These are phyloP conservation scores for Drosophila robusta DNA, from an alignment of 2,888 invertebrate genomes.

Conservation along the genomic window DNA sequence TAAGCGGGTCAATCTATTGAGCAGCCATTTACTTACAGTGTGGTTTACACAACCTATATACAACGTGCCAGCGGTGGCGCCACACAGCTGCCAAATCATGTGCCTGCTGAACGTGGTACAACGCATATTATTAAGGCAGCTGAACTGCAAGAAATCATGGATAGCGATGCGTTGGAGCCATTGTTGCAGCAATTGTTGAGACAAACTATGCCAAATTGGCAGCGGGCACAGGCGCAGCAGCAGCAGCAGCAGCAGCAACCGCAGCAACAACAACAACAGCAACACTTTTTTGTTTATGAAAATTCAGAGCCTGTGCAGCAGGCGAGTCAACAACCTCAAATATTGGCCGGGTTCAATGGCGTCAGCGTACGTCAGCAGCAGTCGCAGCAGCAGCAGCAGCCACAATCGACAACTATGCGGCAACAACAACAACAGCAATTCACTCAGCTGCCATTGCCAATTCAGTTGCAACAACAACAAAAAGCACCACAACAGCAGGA, in stretches of 20 bases:
- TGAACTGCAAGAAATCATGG: conserved; percentile 55
- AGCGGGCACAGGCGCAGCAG: conserved; percentile 32
- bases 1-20: conserved; percentile 64
- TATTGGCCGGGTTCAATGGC: conserved; percentile 72
- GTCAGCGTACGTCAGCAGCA: conserved; percentile 62
- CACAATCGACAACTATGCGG: conserved; percentile 30
- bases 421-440: conserved; percentile 45
- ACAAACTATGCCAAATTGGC: conserved; percentile 70
- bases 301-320: conserved; percentile 43
- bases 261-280: conserved; percentile 35
- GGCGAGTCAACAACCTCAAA: conserved; percentile 75
- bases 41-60: conserved; percentile 38
- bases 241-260: conserved; percentile 21
- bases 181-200: conserved; percentile 64
- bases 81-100: conserved; percentile 42
- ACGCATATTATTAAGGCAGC: conserved; percentile 56
- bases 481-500: conserved; percentile 15
- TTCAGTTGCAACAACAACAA: conserved; percentile 29
- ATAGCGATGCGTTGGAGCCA: conserved; percentile 57
- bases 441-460: conserved; percentile 20
- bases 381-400: conserved; percentile 29
- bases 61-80: conserved; percentile 19
- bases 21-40: conserved; percentile 59
- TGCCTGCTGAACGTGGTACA: conserved; percentile 43
- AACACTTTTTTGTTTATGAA: conserved; percentile 69